Conservation (phyloP, 2,797 vertebrate genomes). For the Dicrostonyx torquatus region DNA sequence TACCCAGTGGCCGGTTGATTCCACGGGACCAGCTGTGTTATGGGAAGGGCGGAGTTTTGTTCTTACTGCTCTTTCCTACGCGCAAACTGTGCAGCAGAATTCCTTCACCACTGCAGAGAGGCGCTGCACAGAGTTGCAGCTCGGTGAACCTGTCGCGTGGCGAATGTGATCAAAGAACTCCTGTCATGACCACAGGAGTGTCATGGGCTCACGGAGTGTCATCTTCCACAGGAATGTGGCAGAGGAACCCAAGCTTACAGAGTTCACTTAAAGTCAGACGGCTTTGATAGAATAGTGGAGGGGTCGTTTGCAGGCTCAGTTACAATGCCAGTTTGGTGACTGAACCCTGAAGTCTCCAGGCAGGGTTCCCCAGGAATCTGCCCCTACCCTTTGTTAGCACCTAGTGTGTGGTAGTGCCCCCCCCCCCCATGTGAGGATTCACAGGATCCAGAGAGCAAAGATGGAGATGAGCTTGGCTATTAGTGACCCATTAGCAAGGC, state of each 20-base stretch:
- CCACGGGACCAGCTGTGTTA: neutral
- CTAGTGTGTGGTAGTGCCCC: neutral
- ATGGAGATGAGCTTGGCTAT: neutral
- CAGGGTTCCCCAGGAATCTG: neutral
- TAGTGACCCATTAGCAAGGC: neutral
- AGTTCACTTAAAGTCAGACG: neutral
- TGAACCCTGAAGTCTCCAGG: neutral
- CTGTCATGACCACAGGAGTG: neutral
- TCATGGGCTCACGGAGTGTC: too few relatives aligned
- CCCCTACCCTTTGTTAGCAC: neutral
- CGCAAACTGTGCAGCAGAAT: too few relatives aligned
- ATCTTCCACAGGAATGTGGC: too few relatives aligned
- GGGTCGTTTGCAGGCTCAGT: neutral
- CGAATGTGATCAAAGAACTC: neutral
- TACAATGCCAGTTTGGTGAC: neutral
- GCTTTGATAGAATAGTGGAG: neutral
- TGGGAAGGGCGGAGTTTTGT: neutral
- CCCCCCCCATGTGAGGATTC: neutral
- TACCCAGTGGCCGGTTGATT: neutral
- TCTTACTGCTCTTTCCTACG: neutral
- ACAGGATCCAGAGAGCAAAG: neutral
- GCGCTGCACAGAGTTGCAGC: neutral
- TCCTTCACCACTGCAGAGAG: neutral
- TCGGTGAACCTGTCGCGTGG: neutral
- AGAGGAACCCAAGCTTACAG: too few relatives aligned